A percentile compares a stretch with the other conserved stretches of the same genome.
Evolutionary conservation across 2,113 vertebrate species (phyloP).

Genomic region (Mystacornis crossleyi): DNA sequence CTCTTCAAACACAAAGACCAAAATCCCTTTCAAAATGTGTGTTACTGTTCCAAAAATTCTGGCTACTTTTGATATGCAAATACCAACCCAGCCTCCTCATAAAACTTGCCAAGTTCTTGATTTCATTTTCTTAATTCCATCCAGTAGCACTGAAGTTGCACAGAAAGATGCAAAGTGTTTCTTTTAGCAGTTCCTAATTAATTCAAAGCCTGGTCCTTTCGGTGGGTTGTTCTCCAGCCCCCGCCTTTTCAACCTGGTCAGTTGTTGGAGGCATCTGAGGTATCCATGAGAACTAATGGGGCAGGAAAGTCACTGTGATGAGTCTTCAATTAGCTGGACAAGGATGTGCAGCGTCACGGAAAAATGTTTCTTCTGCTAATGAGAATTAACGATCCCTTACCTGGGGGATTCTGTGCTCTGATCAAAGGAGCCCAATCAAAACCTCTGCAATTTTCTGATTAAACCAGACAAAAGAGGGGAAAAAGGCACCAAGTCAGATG

Average conservation of each 20-base stretch:
- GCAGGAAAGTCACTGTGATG: background rate
- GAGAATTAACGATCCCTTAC: slow-evolving; percentile 24
- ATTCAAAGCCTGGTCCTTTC: background rate
- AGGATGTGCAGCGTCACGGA: background rate
- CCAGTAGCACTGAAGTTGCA: background rate
- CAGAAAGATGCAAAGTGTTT: background rate
- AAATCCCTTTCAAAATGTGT: background rate
- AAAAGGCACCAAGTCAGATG: background rate
- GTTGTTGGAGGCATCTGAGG: background rate
- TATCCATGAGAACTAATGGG: background rate
- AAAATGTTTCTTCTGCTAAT: slow-evolving; percentile 48
- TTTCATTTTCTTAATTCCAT: slow-evolving; percentile 21
- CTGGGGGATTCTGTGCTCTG: slow-evolving; percentile 24
- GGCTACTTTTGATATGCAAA: slow-evolving; percentile 46
- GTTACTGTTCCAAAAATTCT: slow-evolving; percentile 33
- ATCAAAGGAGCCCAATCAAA: slow-evolving; percentile 50
- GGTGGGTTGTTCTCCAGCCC: background rate
- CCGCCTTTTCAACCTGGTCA: background rate
- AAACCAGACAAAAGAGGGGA: background rate
- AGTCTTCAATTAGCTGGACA: slow-evolving; percentile 33
- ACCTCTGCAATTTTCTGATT: slow-evolving; percentile 29
- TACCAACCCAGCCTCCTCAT: background rate
- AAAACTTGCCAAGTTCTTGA: slow-evolving; percentile 13
- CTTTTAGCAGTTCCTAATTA: background rate
- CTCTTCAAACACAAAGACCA: slow-evolving; percentile 23